A percentile compares a stretch with the other conserved stretches of the same genome.
Conservation (phyloP, 2,888 invertebrate species). For the Stegana nigrithorax region DNA sequence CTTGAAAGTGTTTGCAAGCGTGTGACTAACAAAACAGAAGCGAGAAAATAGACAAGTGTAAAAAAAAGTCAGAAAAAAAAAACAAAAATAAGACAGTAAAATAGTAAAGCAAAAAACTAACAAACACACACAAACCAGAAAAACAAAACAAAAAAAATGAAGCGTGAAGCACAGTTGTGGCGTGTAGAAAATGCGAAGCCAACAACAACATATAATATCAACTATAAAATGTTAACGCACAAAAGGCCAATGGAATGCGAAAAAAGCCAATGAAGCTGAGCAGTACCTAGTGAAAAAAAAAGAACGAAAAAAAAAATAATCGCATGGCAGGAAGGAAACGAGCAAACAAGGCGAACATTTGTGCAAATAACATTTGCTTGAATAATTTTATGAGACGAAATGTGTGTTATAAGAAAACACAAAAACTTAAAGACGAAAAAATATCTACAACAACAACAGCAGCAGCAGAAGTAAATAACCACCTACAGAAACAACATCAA, state of each 20-base stretch:
- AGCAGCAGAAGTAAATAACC: not conserved
- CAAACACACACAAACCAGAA: not conserved
- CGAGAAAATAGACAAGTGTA: not conserved
- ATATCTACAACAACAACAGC: not conserved
- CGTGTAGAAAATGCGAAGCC: not conserved
- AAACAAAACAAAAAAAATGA: not conserved
- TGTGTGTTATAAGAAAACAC: no score
- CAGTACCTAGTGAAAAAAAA: not conserved
- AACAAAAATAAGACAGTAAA: no score
- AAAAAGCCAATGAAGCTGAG: not conserved
- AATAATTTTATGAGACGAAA: slow-evolving; percentile 38
- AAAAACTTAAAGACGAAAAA: not conserved
- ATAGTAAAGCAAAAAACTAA: slow-evolving; percentile 7
- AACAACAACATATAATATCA: not conserved
- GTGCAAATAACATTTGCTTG: slow-evolving; percentile 40
- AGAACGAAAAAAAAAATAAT: not conserved
- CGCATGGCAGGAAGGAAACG: slow-evolving; percentile 16
- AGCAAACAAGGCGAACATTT: slow-evolving; percentile 40
- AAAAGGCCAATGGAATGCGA: no score
- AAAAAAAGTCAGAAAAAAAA: no score
- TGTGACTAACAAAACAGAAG: not conserved
- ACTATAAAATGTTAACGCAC: no score
- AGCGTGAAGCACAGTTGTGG: not conserved
- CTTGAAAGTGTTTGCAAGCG: slow-evolving; percentile 32
- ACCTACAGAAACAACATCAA: not conserved